Evolutionary conservation across 2,888 invertebrate genomes (phyloP), one percentile per base, ranked within the genome.

Genomic region (Coleophora flavipennella): DNA sequence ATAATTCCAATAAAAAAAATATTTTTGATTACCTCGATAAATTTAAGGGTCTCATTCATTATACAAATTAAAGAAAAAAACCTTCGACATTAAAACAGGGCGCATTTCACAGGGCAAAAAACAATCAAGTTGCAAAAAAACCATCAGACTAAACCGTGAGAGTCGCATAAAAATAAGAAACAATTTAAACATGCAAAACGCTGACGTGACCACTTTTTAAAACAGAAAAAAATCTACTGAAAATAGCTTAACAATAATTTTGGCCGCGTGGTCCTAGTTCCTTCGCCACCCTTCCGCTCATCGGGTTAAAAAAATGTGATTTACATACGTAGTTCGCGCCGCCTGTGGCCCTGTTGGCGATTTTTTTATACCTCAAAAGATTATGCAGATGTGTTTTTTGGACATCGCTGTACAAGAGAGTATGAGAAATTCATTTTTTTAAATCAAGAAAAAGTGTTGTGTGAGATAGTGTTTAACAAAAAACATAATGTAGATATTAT

Each of bases 311-410:
- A 65, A 62, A 53, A 40, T 46, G 28, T 41, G 57, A 77, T 81
- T 80, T 79, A 76, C 81, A 81, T 83, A 75, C 53, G 51, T 58
- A 28, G 11, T 73, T 53, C 50, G 59, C 12, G 26, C 13, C n/a
- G 8, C 29, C 40, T n/a, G n/a, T n/a, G n/a, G 38, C 45, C 38
- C 45, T 58, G 56, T 64, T 77, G 79, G 80, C 79, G 68, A 80
- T 73, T 80, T 81, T 80, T 79, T 78, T 61, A 6, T 20, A 20
- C 20, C 3, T 4, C 6, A 61, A 54, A 54, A 73, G 80, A 78
- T 81, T 83, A 83, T 83, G 83, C 46, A 56, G 78, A 83, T 76
- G 44, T 40, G 44, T 81, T 83, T 83, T 83, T 83, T 83, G 80
- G 81, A 73, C 81, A 80, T 62, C 50, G 50, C 48, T 48, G 47